A percentile compares a stretch with the other conserved stretches of the same genome.
Evolutionary conservation across 2,113 vertebrate genomes (phyloP).

Genomic region (Spea bombifrons): DNA sequence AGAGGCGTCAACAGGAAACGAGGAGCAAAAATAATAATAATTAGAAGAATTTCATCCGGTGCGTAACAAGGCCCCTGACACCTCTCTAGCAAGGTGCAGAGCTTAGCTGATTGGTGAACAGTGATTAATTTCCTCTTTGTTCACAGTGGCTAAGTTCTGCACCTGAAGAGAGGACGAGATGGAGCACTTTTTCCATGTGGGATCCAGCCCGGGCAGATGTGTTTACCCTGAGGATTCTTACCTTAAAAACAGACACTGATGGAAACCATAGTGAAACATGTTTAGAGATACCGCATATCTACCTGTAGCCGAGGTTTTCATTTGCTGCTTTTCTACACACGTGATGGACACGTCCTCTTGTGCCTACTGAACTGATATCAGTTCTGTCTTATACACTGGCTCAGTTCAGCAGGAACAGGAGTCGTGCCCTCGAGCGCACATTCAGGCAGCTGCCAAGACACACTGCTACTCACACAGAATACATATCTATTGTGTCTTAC

Average conservation of each 20-base stretch:
- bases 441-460: too few species aligned
- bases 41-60: constrained; percentile 49
- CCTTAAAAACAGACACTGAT: too few species aligned
- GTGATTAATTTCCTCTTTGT: constrained; percentile 98
- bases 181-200: constrained; percentile 52
- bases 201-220: constrained; percentile 48
- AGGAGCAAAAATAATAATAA: constrained; percentile 46
- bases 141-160: constrained; percentile 99
- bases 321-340: constrained; percentile 56
- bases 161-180: constrained; percentile 91
- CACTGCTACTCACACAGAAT: too few species aligned
- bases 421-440: constrained; percentile 80
- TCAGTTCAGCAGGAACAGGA: constrained; percentile 99
- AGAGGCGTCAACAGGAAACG: constrained; percentile 46
- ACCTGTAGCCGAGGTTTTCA: constrained; percentile 25
- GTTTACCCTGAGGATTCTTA: neutral
- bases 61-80: constrained; percentile 53
- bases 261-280: too few species aligned
- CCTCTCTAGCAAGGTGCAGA: constrained; percentile 94
- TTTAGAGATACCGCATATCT: too few species aligned
- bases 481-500: too few species aligned
- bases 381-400: constrained; percentile 94
- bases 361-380: constrained; percentile 99
- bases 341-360: constrained; percentile 87
- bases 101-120: constrained; percentile 99